Conservation (phyloP, 2,888 invertebrate genomes). For the Trichogramma evanescens region DNA sequence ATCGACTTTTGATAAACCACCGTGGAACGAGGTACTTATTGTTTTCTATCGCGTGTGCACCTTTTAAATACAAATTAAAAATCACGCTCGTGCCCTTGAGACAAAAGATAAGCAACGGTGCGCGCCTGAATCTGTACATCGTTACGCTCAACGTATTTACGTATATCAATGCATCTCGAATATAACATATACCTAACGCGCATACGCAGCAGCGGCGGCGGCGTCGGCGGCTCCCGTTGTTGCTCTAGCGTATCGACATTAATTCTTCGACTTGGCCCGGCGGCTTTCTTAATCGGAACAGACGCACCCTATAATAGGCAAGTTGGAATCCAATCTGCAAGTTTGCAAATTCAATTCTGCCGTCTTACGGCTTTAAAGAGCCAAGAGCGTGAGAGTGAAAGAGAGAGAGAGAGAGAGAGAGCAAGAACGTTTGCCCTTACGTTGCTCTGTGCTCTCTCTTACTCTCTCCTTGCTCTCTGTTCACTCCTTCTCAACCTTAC, state of each 20-base stretch:
- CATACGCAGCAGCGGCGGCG: constrained; percentile 25
- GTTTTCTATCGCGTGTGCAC: too few species aligned
- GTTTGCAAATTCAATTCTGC: constrained; percentile 48
- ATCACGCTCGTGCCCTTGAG: too few species aligned
- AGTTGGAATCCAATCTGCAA: constrained; percentile 49
- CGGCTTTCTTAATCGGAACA: constrained; percentile 46
- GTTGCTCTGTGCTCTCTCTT: constrained; percentile 13
- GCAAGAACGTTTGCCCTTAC: constrained; percentile 7
- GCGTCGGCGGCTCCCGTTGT: constrained; percentile 33
- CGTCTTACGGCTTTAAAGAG: constrained; percentile 21
- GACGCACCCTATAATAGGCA: constrained; percentile 49
- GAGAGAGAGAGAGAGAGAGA: constrained; percentile 11
- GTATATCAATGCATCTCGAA: too few species aligned
- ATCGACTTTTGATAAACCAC: too few species aligned
- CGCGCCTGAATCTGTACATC: too few species aligned
- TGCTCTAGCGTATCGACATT: constrained; percentile 44
- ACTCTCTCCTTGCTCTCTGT: too few species aligned
- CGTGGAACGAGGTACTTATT: too few species aligned
- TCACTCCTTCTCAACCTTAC: too few species aligned
- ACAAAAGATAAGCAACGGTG: too few species aligned
- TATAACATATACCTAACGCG: constrained; percentile 1
- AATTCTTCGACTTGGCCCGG: constrained; percentile 41
- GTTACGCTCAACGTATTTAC: too few species aligned
- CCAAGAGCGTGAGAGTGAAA: constrained; percentile 3
- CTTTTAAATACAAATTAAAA: too few species aligned